phyloP scores from a whole-genome alignment of 2,888 invertebrate genomes.

The Odontocerum albicorne region DNA sequence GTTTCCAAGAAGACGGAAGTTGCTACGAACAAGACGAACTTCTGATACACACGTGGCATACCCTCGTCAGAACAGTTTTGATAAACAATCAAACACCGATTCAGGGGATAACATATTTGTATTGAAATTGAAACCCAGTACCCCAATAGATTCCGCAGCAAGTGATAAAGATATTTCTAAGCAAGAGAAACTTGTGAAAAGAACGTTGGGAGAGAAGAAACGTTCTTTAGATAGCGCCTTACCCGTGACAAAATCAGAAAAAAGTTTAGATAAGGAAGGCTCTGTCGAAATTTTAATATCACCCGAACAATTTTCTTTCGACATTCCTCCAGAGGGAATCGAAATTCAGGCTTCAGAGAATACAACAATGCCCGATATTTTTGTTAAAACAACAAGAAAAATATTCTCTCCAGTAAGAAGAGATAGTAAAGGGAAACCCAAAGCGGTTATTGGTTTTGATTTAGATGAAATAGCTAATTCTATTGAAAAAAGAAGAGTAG shows the following conservation, averaged over 20 bases:
- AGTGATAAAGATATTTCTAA: slow-evolving; percentile 17
- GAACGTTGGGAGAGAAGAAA: slow-evolving; percentile 22
- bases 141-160: slow-evolving; percentile 13
- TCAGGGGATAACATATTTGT: slow-evolving; percentile 44
- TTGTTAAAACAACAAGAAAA: slow-evolving; percentile 79
- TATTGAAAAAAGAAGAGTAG: slow-evolving; percentile 37
- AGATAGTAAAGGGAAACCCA: slow-evolving; percentile 56
- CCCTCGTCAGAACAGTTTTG: slow-evolving; percentile 32
- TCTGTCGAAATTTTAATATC: slow-evolving; percentile 34
- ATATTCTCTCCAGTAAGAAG: slow-evolving; percentile 73
- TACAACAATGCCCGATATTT: slow-evolving; percentile 62
- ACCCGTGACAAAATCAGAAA: slow-evolving; percentile 18
- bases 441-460: slow-evolving; percentile 55
- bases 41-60: slow-evolving; percentile 47
- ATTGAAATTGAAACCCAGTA: slow-evolving; percentile 44
- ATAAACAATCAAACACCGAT: slow-evolving; percentile 32
- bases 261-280: slow-evolving; percentile 32
- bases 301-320: slow-evolving; percentile 33
- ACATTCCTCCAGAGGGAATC: slow-evolving; percentile 32
- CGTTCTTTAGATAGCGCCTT: slow-evolving; percentile 26
- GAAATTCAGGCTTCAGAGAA: slow-evolving; percentile 49
- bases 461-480: slow-evolving; percentile 47
- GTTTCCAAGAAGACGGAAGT: slow-evolving; percentile 52
- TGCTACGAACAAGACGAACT: slow-evolving; percentile 46
- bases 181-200: slow-evolving; percentile 11